phyloP scores from a whole-genome alignment of 1,140 invertebrate species.

The Dendrolimus punctatus region DNA sequence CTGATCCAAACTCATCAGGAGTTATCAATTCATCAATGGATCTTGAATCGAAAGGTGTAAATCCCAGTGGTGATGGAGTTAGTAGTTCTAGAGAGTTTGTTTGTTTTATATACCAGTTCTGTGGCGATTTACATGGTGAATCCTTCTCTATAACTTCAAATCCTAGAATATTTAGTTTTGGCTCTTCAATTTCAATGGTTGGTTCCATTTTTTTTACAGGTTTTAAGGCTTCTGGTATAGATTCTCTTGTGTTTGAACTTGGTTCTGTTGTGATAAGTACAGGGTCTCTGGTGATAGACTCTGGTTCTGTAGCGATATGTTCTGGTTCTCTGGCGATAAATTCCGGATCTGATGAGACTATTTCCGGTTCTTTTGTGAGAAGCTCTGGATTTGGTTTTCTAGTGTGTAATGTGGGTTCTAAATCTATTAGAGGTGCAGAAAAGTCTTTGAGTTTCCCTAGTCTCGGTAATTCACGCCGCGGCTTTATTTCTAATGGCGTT shows the following conservation, averaged over 20 bases:
- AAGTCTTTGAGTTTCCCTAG: constrained; percentile 30
- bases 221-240: constrained; percentile 3
- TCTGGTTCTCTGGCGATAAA: no score
- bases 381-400: no score
- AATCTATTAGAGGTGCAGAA: constrained; percentile 32
- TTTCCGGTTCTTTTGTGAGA: no score
- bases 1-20: constrained; percentile 72
- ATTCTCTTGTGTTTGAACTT: background rate
- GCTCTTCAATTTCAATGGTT: constrained; percentile 11
- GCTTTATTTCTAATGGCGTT: constrained; percentile 81
- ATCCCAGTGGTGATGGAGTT: constrained; percentile 70
- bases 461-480: constrained; percentile 74
- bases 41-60: constrained; percentile 69
- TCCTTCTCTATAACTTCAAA: constrained; percentile 34
- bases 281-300: no score
- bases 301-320: no score
- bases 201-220: constrained; percentile 6
- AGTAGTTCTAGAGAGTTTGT: constrained; percentile 63
- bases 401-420: constrained; percentile 9
- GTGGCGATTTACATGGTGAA: constrained; percentile 44
- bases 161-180: constrained; percentile 28
- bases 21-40: constrained; percentile 73
- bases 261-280: background rate
- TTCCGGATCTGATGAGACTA: no score
- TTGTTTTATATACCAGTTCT: constrained; percentile 46